Evolutionary conservation across 2,113 vertebrate genomes (phyloP), one percentile per base, ranked within the genome.

Genomic region (Glaucomys volans): DNA sequence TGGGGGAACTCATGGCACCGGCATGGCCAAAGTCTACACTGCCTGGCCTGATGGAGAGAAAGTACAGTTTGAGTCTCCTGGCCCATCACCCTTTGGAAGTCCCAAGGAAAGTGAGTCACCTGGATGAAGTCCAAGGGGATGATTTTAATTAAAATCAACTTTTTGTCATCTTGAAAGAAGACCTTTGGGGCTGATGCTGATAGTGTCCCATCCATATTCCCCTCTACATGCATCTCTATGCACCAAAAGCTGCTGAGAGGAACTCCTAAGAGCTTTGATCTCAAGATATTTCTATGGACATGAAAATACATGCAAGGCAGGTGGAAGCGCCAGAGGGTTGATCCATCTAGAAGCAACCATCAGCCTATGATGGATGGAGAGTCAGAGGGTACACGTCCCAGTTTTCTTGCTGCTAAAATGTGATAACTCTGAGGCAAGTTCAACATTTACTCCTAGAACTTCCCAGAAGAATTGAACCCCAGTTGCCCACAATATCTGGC

Each of bases 401-500:
- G 40, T 16, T 20, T 89, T n/a, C 26, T 50, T 37, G 54, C 30
- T 77, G n/a, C 67, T 52, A 37, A 0, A 1, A 2, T 0, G 9
- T 37, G 35, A 10, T 2, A 62, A 50, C 11, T 57, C 79, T 4
- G 16, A 71, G 52, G 40, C 50, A 3, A 22, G 9, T 7, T 35
- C 64, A 11, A 3, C 4, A 4, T n/a, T 13, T 4, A 74, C n/a
- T 32, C 40, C 54, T 28, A 2, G 52, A 24, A 6, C 47, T 16
- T 50, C 59, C 57, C 67, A 17, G 0, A 4, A 40, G 5, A 1
- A 18, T 0, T 37, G 20, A 42, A n/a, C 20, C 35, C 37, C 44
- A 57, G n/a, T 0, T 4, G 2, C 16, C 3, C 16, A 24, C 14
- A 62, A 1, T 3, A 40, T 69, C 5, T 0, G 0, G 67, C 18